Base-by-base conservation (phyloP, 30 jellyfish, hydroid and myxozoan genomes). In the Turritopsis rubra region DNA sequence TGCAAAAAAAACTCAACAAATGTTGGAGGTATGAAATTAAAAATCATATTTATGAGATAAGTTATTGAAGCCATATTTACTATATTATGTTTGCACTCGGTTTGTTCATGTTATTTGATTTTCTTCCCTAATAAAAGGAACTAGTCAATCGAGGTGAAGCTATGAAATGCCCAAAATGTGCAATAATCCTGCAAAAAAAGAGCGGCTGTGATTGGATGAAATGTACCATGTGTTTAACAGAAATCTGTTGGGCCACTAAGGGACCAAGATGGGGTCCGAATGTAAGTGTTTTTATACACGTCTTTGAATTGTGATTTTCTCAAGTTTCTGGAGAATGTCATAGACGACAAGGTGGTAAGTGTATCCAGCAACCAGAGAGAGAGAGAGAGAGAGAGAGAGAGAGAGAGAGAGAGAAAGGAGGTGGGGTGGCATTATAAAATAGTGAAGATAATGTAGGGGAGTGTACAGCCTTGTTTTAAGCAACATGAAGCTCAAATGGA, bases 211-310 rank as follows among this genome's bases (percentile, higher is more conserved):
- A 91, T 65, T 91, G 97, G 97, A 79, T 91, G 90, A 79, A 87
- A 60, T 91, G 97, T 75, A 86, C 96, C 83, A 91, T 91, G 97
- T 91, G 97, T 54, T 71, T 82, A 22, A 91, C 97, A 20, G 97
- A 91, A 75, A 91, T 91, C 21, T 91, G 97, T 72, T 91, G 97
- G 97, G 97, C 95, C 16, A 91, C 97, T 19, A 91, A 84, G 53
- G 97, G 97, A 23, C 85, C 93, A 60, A 88, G 97, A 75, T 91
- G 97, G 97, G 97, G 97, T 0, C 97, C 97, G 8, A 74, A 84
- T 88, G 97, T 79, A 53, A 7, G 91, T 68, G 19, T 24, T 1
- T 1, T 13, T 41, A 3, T 41, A 41, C 13, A 13, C 13, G n/a
- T n/a, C n/a, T 13, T 79, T 52, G 16, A 54, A 16, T 66, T 66